Conservation (phyloP, 2,888 invertebrate species). For the Tenthredo notha region DNA sequence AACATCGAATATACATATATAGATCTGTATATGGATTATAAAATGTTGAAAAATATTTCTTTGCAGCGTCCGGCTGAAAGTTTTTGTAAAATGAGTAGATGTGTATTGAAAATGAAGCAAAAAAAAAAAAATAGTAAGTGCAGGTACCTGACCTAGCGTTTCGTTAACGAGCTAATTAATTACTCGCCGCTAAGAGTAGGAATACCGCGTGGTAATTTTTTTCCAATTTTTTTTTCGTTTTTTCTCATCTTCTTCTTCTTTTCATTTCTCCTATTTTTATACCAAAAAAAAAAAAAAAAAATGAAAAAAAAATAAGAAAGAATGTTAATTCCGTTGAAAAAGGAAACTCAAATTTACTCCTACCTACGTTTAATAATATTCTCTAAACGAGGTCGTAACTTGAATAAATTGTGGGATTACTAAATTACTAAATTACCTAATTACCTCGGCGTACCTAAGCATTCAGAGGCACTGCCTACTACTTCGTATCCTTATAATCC, state of each 20-base stretch:
- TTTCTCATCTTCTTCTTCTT: not conserved
- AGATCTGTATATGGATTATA: not conserved
- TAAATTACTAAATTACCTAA: constrained; percentile 44
- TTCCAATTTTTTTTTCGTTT: not conserved
- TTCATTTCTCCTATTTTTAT: not conserved
- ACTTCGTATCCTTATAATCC: not conserved
- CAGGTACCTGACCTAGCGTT: not conserved
- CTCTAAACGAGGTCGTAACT: constrained; percentile 22
- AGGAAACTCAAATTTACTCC: not conserved
- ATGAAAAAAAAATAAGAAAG: not conserved
- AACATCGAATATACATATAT: too few species aligned
- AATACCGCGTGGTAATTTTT: not conserved
- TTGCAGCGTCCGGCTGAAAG: not conserved
- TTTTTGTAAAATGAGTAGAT: not conserved
- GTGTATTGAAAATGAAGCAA: not conserved
- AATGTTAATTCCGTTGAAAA: not conserved
- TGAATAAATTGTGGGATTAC: constrained; percentile 24
- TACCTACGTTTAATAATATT: not conserved
- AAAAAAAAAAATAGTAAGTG: not conserved
- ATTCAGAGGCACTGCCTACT: constrained; percentile 1
- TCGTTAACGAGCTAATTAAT: constrained; percentile 26
- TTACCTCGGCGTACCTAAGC: constrained; percentile 17
- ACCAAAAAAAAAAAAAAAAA: too few species aligned
- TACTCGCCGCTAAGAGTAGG: not conserved
- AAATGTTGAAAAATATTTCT: not conserved